A percentile compares a stretch with the other conserved stretches of the same genome.
These are phyloP conservation scores for Vespertilio murinus DNA, from an alignment of 2,797 vertebrate species.

Conservation along the genomic window DNA sequence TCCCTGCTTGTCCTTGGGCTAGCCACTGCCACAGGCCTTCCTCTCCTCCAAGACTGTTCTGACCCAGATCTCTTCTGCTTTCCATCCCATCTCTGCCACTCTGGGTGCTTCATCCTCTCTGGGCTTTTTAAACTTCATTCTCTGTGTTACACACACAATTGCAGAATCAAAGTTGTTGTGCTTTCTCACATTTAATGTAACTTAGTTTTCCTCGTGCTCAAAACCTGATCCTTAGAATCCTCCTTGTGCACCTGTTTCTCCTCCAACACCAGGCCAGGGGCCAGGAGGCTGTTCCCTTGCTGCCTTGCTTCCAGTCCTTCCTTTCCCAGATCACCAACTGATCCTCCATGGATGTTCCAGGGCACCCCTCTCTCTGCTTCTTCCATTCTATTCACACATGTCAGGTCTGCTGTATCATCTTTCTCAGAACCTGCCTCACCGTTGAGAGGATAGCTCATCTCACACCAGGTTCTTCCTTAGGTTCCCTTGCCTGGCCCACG, in stretches of 20 bases:
- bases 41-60: neutral
- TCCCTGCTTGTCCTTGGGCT: too few species aligned
- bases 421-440: neutral
- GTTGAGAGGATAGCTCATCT: neutral
- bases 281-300: neutral
- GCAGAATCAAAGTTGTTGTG: neutral
- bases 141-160: neutral
- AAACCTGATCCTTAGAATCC: neutral
- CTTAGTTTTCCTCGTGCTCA: neutral
- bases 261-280: neutral
- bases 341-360: neutral
- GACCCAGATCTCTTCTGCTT: neutral
- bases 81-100: neutral
- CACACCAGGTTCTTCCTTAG: neutral
- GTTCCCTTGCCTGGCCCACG: neutral
- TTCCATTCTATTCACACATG: too few species aligned
- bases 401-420: neutral
- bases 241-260: neutral
- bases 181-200: neutral
- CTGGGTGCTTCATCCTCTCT: neutral
- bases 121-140: neutral
- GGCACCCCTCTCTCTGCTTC: neutral
- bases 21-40: rapidly evolving
- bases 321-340: rapidly evolving
- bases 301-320: neutral